Evolutionary conservation across 30 jellyfish, hydroid and myxozoan genomes (phyloP), one percentile per base, ranked within the genome.

Genomic region (Turritopsis rubra): DNA sequence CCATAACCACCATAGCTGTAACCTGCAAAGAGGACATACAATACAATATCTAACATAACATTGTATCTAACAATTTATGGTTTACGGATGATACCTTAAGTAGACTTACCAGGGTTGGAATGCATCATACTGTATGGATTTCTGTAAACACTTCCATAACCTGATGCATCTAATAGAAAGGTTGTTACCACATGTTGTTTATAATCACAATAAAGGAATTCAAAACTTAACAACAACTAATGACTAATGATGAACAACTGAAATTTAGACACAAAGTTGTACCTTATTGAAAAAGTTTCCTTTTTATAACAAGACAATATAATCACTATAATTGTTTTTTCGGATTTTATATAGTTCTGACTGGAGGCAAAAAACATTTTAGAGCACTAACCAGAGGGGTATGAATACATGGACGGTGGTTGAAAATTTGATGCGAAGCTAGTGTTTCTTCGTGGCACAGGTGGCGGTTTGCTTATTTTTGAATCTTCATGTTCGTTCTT

Each of bases 1-100:
- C 84, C 84, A 27, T 68, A 28, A n/a, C 89, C 65, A 27, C 89
- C 53, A 52, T 82, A 82, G n/a, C 87, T 66, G 26, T 21, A 24
- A 25, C 66, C 85, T 75, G 72, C 8, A 30, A 30, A 75, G n/a
- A n/a, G n/a, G n/a, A n/a, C n/a, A n/a, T 17, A 7, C 13, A 70
- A 70, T 22, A 70, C 23, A 70, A 70, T 7, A 70, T 17, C 3
- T 70, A 70, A 9, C 16, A n/a, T n/a, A n/a, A n/a, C n/a, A n/a
- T n/a, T n/a, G n/a, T n/a, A n/a, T n/a, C n/a, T n/a, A n/a, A n/a
- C n/a, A n/a, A n/a, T n/a, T n/a, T n/a, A n/a, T n/a, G n/a, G n/a
- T n/a, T n/a, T n/a, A n/a, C n/a, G n/a, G n/a, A n/a, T n/a, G n/a
- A n/a, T n/a, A n/a, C n/a, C n/a, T n/a, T n/a, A n/a, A n/a, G n/a